Conservation (phyloP, 2,888 invertebrate genomes). For the Sipha maydis region DNA sequence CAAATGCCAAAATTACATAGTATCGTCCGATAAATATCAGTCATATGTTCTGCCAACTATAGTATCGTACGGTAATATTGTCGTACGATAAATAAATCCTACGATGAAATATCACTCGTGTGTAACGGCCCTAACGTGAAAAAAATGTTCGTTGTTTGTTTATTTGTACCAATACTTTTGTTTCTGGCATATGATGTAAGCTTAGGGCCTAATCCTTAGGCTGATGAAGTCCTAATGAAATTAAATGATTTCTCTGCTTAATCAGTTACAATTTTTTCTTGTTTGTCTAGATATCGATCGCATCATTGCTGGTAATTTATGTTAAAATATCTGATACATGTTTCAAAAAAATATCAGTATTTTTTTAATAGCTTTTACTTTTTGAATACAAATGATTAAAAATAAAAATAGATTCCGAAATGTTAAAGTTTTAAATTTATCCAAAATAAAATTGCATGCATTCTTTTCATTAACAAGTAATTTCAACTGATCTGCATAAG, state of each 20-base stretch:
- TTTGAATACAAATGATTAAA: slow-evolving; percentile 9
- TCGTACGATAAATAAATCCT: too few species aligned
- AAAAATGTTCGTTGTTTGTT: slow-evolving; percentile 27
- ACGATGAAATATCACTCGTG: too few species aligned
- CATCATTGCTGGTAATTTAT: neutral
- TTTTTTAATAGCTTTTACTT: slow-evolving; percentile 12
- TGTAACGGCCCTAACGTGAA: neutral
- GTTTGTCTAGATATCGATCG: slow-evolving; percentile 2
- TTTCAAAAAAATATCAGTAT: slow-evolving; percentile 16
- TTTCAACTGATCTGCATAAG: slow-evolving; percentile 22
- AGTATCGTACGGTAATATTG: too few species aligned
- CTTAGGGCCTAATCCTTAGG: too few species aligned
- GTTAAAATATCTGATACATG: slow-evolving; percentile 17
- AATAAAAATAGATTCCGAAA: slow-evolving; percentile 27
- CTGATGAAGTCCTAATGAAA: slow-evolving; percentile 31
- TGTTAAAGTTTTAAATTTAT: slow-evolving; percentile 7
- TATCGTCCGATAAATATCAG: too few species aligned
- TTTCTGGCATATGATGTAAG: slow-evolving; percentile 18
- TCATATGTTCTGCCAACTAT: too few species aligned
- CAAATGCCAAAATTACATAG: too few species aligned
- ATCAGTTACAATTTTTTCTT: slow-evolving; percentile 8
- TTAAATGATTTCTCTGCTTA: slow-evolving; percentile 26
- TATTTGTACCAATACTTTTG: slow-evolving; percentile 1
- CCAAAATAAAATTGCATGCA: slow-evolving; percentile 3
- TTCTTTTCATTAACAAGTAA: slow-evolving; percentile 20